Percentiles rank a stretch among this genome's conserved stretches.
Conservation (phyloP, 1,140 invertebrate species). For the Microvelia longipes region DNA sequence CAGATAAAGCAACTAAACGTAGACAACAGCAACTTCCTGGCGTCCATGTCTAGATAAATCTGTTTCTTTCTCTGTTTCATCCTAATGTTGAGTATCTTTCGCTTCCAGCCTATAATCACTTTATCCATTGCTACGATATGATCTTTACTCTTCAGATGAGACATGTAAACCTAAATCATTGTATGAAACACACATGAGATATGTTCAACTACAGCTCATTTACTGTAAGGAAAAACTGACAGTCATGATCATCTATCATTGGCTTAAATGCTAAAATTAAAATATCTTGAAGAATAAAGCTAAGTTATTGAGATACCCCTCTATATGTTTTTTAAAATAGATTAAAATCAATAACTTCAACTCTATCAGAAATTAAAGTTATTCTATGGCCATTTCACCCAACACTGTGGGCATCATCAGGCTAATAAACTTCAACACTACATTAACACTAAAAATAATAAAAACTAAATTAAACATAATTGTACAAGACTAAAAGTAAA, state of each 20-base stretch:
- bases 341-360: background rate
- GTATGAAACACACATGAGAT: slow-evolving; percentile 7
- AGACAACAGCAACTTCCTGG: slow-evolving; percentile 39
- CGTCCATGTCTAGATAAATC: slow-evolving; percentile 49
- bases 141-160: slow-evolving; percentile 48
- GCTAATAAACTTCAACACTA: too few species aligned
- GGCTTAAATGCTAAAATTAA: slow-evolving; percentile 43
- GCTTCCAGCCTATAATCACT: slow-evolving; percentile 50
- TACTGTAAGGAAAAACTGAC: slow-evolving; percentile 52
- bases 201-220: slow-evolving; percentile 31
- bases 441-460: too few species aligned
- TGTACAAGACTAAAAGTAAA: too few species aligned
- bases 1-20: slow-evolving; percentile 59
- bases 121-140: slow-evolving; percentile 53
- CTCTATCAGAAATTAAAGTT: too few species aligned
- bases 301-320: slow-evolving; percentile 6
- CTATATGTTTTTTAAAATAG: background rate
- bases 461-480: too few species aligned
- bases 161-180: slow-evolving; percentile 41
- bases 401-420: too few species aligned
- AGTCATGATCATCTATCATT: slow-evolving; percentile 55
- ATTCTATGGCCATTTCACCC: too few species aligned
- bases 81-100: slow-evolving; percentile 52
- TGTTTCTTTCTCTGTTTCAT: slow-evolving; percentile 54
- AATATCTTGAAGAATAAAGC: slow-evolving; percentile 26